phyloP scores from a whole-genome alignment of 2,888 invertebrate genomes.

The Syrista parreyssii region DNA sequence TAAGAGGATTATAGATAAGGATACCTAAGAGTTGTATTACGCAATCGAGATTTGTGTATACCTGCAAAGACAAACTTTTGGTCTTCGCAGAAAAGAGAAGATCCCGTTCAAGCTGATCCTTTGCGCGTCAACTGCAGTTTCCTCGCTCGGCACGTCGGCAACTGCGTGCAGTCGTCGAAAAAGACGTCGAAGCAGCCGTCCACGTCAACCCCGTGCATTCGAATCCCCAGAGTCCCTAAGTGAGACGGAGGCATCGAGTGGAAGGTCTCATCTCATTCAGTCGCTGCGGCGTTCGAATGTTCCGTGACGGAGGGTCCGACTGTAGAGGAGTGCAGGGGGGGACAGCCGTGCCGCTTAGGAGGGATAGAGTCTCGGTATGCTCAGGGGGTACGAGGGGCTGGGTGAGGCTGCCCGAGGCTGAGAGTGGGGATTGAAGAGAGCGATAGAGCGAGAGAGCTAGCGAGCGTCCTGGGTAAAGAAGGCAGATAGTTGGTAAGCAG shows the following conservation, averaged over 20 bases:
- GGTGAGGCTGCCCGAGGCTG: not conserved
- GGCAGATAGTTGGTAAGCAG: not conserved
- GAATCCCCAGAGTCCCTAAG: not conserved
- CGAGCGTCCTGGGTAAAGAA: not conserved
- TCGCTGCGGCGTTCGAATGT: not conserved
- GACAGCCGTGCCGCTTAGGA: not conserved
- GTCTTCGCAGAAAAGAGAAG: not conserved
- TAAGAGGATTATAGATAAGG: too few species aligned
- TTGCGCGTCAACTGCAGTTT: too few species aligned
- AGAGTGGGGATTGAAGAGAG: not conserved
- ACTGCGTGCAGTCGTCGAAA: too few species aligned
- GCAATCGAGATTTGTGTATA: too few species aligned
- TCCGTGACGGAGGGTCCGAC: not conserved
- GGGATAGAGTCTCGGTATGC: not conserved
- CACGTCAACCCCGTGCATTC: not conserved
- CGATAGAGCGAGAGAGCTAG: slow-evolving; percentile 10
- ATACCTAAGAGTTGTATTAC: too few species aligned
- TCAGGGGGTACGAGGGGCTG: not conserved
- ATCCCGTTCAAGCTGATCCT: too few species aligned
- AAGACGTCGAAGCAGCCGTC: too few species aligned
- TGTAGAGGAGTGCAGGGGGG: not conserved
- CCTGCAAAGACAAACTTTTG: too few species aligned
- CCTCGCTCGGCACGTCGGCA: too few species aligned
- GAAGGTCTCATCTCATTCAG: not conserved
- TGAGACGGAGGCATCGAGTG: not conserved